Percentiles rank a stretch among this genome's conserved stretches.
phyloP scores from a whole-genome alignment of 2,113 vertebrate species.

The Camelus bactrianus region DNA sequence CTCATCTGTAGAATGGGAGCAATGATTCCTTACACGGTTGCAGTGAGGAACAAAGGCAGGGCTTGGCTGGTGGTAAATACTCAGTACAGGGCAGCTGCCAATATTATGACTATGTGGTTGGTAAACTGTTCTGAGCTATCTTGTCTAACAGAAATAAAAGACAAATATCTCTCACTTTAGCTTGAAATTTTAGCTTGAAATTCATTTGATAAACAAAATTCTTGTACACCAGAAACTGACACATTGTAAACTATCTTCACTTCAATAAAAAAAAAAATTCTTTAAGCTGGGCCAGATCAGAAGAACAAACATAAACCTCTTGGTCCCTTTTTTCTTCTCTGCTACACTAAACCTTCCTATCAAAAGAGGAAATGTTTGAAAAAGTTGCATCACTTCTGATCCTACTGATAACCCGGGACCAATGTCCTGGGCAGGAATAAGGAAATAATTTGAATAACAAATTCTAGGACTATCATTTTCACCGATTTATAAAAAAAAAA shows the following conservation, averaged over 20 bases:
- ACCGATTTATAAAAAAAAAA: not conserved
- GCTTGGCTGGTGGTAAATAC: not conserved
- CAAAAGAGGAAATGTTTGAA: not conserved
- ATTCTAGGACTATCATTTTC: not conserved
- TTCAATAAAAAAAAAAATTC: not conserved
- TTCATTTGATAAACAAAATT: not conserved
- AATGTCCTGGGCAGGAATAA: not conserved
- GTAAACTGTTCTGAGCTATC: not conserved
- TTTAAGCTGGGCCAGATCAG: not conserved
- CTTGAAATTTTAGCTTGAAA: constrained; percentile 49
- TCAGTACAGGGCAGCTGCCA: not conserved
- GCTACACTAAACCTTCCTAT: not conserved
- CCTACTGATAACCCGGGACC: not conserved
- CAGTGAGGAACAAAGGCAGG: not conserved
- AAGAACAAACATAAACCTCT: not conserved
- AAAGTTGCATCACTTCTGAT: not conserved
- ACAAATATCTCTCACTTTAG: not conserved
- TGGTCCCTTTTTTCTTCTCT: not conserved
- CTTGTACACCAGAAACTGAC: not conserved
- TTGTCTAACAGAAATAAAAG: not conserved
- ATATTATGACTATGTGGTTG: not conserved
- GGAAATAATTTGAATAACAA: not conserved
- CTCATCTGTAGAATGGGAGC: not conserved
- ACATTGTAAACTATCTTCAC: no score
- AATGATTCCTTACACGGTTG: not conserved